Base-by-base conservation (phyloP, 92 coral and sea anemone species). In the Heteractis magnifica region DNA sequence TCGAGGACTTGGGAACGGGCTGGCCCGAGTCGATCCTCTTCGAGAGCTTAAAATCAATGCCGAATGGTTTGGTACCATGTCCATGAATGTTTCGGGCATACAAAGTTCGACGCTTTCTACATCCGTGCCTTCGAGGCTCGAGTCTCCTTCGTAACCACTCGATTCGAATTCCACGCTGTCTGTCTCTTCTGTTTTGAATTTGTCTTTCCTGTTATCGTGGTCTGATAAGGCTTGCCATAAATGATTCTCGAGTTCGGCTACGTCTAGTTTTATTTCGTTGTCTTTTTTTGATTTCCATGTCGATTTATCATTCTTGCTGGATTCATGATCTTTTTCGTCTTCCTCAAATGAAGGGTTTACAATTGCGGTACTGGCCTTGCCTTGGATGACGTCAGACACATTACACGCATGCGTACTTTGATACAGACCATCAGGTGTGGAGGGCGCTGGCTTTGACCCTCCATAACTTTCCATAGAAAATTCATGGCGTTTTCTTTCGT, bases 311-410 rank as follows among this genome's bases (percentile, higher is more conserved):
- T 65, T 8, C 12, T 44, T 11, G 12, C 14, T 21, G 48, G 21
- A 75, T 75, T 10, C 73, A 21, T 26, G 10, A 26, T 2, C 64
- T 26, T 19, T 41, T 78, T 70, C 82, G 60, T 90, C 90, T 44
- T 79, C 81, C 26, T 77, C 88, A 76, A 87, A 90, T 11, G 93
- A 79, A 10, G 89, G 77, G 65, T 90, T 90, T 14, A 79, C 88
- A 13, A 65, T 55, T 48, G 90, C 88, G 14, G 80, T 84, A 72
- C 86, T 72, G 16, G 71, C 76, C 51, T n/a, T 55, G 26, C 89
- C 88, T 50, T 85, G 88, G 48, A 85, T 85, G 77, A 85, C 88
- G 56, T 85, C 88, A 85, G 71, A 52, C 19, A 85, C 53, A n/a
- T 51, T 56, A 18, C 53, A 68, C 83, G 82, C 88, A 70, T 78